Evolutionary conservation across 2,888 invertebrate genomes (phyloP), one percentile per base, ranked within the genome.

Genomic region (Notodonta ziczac): DNA sequence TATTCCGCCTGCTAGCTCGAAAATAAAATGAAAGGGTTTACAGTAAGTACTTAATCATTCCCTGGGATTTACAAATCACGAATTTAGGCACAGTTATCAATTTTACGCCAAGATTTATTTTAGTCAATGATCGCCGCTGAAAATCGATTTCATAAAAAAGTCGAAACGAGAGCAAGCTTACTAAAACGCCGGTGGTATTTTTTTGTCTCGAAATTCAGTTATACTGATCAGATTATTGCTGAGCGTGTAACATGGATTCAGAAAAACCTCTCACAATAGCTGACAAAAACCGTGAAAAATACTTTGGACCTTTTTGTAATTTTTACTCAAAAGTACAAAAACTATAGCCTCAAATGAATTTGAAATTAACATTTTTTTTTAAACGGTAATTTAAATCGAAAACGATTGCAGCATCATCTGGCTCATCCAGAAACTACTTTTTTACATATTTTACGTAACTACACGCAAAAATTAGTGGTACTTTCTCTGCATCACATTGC

Each of bases 401-500:
- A 13, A 35, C 13, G 12, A 35, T 35, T 53, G 13, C 35, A 53
- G 35, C 53, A 53, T 16, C n/a, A 48, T 51, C 9, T 35, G 40
- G 55, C 53, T 51, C 42, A 62, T 40, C 52, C 44, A 40, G 55
- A 60, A 48, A 59, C 56, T 59, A 44, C 24, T 39, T 48, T 57
- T 56, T 61, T 24, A 61, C 2, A 54, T 10, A 56, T 51, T 61
- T 67, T 71, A 72, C 51, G 53, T 65, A 72, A 69, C 58, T 58
- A 40, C 63, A 55, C 52, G 35, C 60, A 63, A 32, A 68, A 65
- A 71, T 63, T 66, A 62, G 63, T 35, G 24, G 56, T 58, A 64
- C 74, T 74, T 75, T 74, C 74, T 71, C 67, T 53, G 16, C 16
- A 50, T 75, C 70, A 55, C 61, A 53, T 63, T 73, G 67, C 57